Evolutionary conservation across 2,113 vertebrate genomes (phyloP), one percentile per base, ranked within the genome.

Genomic region (Nettapus auritus): DNA sequence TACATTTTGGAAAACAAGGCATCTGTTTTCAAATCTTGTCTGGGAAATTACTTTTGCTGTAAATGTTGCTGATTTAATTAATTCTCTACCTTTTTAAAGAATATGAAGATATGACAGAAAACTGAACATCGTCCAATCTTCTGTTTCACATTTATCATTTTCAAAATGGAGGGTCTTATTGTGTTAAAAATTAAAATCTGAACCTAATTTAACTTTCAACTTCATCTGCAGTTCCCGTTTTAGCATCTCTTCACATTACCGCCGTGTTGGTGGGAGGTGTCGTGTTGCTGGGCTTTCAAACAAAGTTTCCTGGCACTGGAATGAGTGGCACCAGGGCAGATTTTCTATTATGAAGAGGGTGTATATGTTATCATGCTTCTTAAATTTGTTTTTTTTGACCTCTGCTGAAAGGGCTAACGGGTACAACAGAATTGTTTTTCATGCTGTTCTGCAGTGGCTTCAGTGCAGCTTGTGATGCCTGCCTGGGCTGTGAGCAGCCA

Each of bases 401-500:
- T 88, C 71, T 80, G 31, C 67, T 44, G 9, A 88, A 52, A 55
- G 46, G 38, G 56, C 48, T 76, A 34, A 48, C 2, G 2, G 16
- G 46, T 66, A 53, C 3, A 5, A 26, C 38, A 66, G 36, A 55
- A 5, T 59, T 0, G 2, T 76, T 75, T 79, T 70, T 82, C 25
- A 62, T 88, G 5, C 17, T 33, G 5, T 63, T 29, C 17, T 4
- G 2, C 2, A 0, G 29, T 34, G 38, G 16, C 36, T 55, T 64
- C 76, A 55, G 19, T 81, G 80, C 28, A 40, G 20, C 16, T 82
- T 69, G 48, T 33, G 44, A 29, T 60, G n/a, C 67, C 40, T 0
- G 0, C 9, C 0, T 0, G 31, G 15, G 29, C 29, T 79, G 8
- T 34, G 34, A 57, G 77, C 60, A 40, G 25, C 21, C 50, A 57